Evolutionary conservation across 2,113 vertebrate species (phyloP).

Genomic region (Limanda limanda): DNA sequence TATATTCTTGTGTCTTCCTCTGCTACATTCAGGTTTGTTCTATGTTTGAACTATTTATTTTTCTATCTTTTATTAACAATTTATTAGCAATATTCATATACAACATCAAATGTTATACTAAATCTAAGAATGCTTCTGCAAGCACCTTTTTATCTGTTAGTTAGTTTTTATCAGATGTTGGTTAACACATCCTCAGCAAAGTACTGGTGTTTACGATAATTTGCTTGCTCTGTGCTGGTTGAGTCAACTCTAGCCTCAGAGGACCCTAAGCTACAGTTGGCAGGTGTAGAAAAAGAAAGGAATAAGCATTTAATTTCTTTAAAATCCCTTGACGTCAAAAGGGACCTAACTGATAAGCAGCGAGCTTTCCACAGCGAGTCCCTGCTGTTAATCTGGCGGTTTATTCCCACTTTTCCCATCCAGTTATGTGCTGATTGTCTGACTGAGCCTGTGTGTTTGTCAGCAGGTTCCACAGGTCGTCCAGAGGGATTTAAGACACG

Average conservation of each 20-base stretch:
- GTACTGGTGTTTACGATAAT: too few species aligned
- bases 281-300: neutral
- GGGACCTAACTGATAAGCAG: neutral
- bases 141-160: too few species aligned
- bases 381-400: neutral
- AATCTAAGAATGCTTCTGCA: too few species aligned
- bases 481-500: conserved; percentile 34
- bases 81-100: too few species aligned
- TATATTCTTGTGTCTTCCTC: too few species aligned
- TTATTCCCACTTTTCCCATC: neutral
- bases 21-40: too few species aligned
- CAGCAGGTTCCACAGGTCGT: conserved; percentile 38
- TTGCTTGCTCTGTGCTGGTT: neutral
- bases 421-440: conserved; percentile 8
- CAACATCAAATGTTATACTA: too few species aligned
- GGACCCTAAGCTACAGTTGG: neutral
- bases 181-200: too few species aligned
- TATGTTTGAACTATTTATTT: too few species aligned
- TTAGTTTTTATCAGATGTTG: too few species aligned
- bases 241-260: neutral
- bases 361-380: too few species aligned
- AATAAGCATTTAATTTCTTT: neutral
- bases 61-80: too few species aligned
- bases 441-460: conserved; percentile 31
- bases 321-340: neutral